A percentile compares a stretch with the other conserved stretches of the same genome.
These are phyloP conservation scores for Coluber constrictor DNA, from an alignment of 2,797 vertebrate genomes.

Conservation along the genomic window DNA sequence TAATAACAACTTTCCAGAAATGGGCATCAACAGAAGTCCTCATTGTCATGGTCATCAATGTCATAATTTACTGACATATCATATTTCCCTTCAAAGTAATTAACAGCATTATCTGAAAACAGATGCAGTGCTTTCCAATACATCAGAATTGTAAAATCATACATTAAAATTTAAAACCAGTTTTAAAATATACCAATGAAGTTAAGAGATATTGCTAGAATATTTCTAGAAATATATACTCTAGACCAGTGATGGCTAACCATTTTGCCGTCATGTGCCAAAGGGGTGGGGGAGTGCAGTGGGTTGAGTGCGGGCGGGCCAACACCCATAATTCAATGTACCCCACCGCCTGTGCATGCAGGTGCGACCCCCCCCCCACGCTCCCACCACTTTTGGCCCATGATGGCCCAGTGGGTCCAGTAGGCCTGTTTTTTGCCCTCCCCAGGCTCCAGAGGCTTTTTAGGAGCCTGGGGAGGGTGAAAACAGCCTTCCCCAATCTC, in stretches of 20 bases:
- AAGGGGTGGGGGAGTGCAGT: too few relatives aligned
- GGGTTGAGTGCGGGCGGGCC: too few relatives aligned
- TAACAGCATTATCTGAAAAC: neutral
- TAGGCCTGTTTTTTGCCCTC: too few relatives aligned
- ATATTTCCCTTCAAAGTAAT: neutral
- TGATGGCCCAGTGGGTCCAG: too few relatives aligned
- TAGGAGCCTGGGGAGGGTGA: too few relatives aligned
- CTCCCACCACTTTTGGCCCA: too few relatives aligned
- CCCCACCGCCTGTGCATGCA: too few relatives aligned
- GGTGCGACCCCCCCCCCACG: too few relatives aligned
- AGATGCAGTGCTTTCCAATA: neutral
- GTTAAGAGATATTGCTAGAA: neutral
- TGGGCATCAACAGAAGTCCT: neutral
- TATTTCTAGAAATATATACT: neutral
- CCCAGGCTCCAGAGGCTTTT: too few relatives aligned
- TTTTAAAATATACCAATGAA: neutral
- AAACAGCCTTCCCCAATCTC: too few relatives aligned
- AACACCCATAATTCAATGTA: too few relatives aligned
- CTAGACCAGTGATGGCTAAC: neutral
- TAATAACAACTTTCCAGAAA: neutral
- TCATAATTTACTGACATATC: neutral
- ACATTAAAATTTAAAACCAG: neutral
- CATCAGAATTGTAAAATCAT: neutral
- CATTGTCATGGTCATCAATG: neutral
- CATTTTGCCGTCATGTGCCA: too few relatives aligned